Base-by-base conservation (phyloP, 2,797 vertebrate species). In the Sebastes cheni region DNA sequence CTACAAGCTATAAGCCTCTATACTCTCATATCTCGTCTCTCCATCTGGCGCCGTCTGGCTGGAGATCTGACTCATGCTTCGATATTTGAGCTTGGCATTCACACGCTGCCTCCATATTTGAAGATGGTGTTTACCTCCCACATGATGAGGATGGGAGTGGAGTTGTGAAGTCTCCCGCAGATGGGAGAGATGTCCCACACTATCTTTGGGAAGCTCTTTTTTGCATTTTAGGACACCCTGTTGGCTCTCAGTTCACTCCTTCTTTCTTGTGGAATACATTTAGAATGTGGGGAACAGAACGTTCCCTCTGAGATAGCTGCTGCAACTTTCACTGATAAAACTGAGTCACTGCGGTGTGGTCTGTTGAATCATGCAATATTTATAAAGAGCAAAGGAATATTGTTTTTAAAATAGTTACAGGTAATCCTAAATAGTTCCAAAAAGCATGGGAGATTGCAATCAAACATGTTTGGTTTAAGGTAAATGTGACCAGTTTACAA, bases 31-130 rank as follows among this genome's bases (percentile, higher is more conserved):
- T 64, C 69, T 58, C 0, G 1, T 68, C 39, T 29, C 67, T 86
- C 89, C 85, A 84, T 90, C 85, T 90, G 89, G 73, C 4, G 16
- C 75, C 13, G 52, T 83, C 86, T 87, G 79, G 78, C 68, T 50
- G 22, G 25, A 74, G 85, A 52, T 72, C 72, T 81, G 66, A 66
- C 39, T 81, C 70, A 2, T 30, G 68, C 56, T 70, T 72, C 68
- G 52, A 80, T 83, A 73, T 77, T 27, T 36, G 60, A 77, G 71
- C 30, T 74, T 74, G 20, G 65, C 78, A 14, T 82, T 84, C 72
- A 75, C 80, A 83, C 20, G 0, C 67, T 59, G 81, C 62, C 65
- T 76, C 62, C 67, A 3, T 79, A 42, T 75, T 73, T 52, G 42
- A 78, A 70, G 69, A 62, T 36, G 68, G 60, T 81, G 81, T 82